These are phyloP conservation scores for Conus canariensis DNA, from an alignment of 2,888 invertebrate genomes.

Conservation along the genomic window DNA sequence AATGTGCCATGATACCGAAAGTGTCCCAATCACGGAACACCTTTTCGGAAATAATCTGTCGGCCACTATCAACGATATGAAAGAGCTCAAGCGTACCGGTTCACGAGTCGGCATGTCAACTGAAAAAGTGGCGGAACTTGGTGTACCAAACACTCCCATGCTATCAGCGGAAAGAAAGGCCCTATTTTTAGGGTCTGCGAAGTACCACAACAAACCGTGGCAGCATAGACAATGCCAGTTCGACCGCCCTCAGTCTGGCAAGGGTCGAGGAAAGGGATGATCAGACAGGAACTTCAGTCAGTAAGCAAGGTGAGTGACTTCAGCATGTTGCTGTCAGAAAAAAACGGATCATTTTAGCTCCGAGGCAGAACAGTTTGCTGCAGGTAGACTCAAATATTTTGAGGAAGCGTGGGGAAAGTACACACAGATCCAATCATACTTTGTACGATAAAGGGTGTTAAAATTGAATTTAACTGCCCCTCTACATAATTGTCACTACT, in stretches of 20 bases:
- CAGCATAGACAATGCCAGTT: neutral
- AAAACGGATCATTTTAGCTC: neutral
- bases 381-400: neutral
- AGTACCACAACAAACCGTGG: too few relatives aligned
- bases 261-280: neutral
- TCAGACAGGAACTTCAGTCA: neutral
- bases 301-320: neutral
- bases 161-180: too few relatives aligned
- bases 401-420: neutral
- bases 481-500: neutral
- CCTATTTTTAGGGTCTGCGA: too few relatives aligned
- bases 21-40: neutral
- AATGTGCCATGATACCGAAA: neutral
- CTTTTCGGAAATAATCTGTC: neutral
- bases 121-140: too few relatives aligned
- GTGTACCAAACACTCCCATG: too few relatives aligned
- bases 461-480: neutral
- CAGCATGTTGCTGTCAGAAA: neutral
- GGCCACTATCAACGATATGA: neutral
- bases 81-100: neutral
- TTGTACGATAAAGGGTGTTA: neutral
- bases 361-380: neutral
- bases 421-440: neutral
- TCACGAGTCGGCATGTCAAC: too few relatives aligned
- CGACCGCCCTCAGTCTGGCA: neutral